These are phyloP conservation scores for Typhlichthys eigenmanni DNA, from an alignment of 2,797 vertebrate genomes.

Conservation along the genomic window DNA sequence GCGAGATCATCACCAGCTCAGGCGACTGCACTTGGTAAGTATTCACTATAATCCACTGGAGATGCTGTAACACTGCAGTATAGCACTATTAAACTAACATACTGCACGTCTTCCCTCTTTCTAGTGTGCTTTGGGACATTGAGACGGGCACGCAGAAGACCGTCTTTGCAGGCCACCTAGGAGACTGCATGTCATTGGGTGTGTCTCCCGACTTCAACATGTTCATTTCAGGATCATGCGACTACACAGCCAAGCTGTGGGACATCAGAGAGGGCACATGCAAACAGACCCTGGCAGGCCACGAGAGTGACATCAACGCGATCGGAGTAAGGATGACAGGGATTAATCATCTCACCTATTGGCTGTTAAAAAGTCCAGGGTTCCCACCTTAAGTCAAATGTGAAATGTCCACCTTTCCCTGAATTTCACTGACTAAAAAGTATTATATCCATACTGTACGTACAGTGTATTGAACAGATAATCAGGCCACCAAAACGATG, in stretches of 20 bases:
- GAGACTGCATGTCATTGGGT: constrained; percentile 94
- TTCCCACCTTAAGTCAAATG: no score
- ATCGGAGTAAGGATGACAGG: constrained; percentile 81
- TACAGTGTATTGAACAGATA: no score
- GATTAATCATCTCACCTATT: neutral
- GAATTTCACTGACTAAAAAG: no score
- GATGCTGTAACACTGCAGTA: neutral
- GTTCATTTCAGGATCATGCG: constrained; percentile 95
- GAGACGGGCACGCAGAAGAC: constrained; percentile 95
- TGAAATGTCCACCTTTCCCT: no score
- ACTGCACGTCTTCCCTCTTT: neutral
- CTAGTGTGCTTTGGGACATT: constrained; percentile 94
- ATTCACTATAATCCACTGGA: constrained; percentile 16
- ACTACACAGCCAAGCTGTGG: constrained; percentile 96
- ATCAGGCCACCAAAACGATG: no score
- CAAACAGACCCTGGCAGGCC: constrained; percentile 93
- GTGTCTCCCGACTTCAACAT: constrained; percentile 93
- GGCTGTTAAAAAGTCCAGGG: no score
- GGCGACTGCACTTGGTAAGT: constrained; percentile 94
- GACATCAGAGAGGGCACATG: constrained; percentile 90
- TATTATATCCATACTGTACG: no score
- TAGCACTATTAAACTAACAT: neutral
- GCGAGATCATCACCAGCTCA: constrained; percentile 93
- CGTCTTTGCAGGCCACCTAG: constrained; percentile 88
- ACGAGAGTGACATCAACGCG: constrained; percentile 96